A percentile compares a stretch with the other conserved stretches of the same genome.
phyloP scores from a whole-genome alignment of 2,113 vertebrate species.

The Pelecanoides urinatrix region DNA sequence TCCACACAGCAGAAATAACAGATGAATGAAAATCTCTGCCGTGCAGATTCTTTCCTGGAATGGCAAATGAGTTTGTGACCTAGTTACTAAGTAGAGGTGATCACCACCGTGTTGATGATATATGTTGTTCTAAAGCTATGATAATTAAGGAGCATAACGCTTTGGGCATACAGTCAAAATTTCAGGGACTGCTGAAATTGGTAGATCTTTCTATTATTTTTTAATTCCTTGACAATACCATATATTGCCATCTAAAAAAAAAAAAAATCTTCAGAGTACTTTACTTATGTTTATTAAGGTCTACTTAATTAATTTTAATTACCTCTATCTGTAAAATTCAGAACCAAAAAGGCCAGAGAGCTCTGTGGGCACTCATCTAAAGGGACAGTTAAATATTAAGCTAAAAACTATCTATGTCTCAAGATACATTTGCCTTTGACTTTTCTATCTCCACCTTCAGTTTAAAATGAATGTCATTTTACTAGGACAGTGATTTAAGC shows the following conservation, averaged over 20 bases:
- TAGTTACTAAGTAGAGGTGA: background rate
- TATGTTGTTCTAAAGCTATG: background rate
- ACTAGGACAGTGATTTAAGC: background rate
- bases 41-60: background rate
- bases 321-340: background rate
- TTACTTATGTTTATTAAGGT: background rate
- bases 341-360: background rate
- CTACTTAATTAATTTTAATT: background rate
- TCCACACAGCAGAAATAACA: background rate
- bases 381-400: background rate
- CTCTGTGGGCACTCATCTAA: background rate
- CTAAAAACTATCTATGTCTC: background rate
- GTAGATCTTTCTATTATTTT: background rate
- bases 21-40: conserved; percentile 10
- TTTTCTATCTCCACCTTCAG: background rate
- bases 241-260: background rate
- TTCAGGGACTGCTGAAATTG: background rate
- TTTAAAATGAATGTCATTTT: background rate
- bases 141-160: background rate
- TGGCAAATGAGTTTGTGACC: conserved; percentile 11
- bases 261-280: background rate
- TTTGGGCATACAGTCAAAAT: background rate
- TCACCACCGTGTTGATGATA: background rate
- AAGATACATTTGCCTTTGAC: background rate
- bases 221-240: background rate